Percentiles rank a stretch among this genome's conserved stretches.
Evolutionary conservation across 2,113 vertebrate species (phyloP).

Genomic region (Corythoichthys intestinalis): DNA sequence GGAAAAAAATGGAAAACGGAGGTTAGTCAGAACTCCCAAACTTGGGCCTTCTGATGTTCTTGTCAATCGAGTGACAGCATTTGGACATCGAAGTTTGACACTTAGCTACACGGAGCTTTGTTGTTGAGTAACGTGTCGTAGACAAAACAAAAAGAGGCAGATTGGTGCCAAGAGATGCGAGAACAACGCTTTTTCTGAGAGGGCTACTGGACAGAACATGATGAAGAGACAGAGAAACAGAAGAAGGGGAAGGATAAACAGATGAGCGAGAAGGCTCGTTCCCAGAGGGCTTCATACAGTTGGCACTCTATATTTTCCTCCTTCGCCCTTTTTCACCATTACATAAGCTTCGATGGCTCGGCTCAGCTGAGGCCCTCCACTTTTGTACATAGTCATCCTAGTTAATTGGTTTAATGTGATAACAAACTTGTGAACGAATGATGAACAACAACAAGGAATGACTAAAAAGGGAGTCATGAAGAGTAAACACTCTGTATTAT

Average conservation of each 20-base stretch:
- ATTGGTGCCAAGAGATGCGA: constrained; percentile 36
- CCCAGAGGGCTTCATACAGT: constrained; percentile 30
- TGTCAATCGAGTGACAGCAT: constrained; percentile 24
- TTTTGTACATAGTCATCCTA: neutral
- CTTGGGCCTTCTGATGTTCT: constrained; percentile 51
- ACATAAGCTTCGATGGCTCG: constrained; percentile 37
- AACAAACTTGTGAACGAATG: neutral
- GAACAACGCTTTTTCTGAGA: constrained; percentile 29
- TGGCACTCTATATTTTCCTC: constrained; percentile 10
- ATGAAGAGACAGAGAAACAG: constrained; percentile 26
- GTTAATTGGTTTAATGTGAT: neutral
- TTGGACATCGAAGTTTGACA: constrained; percentile 39
- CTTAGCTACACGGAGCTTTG: constrained; percentile 21
- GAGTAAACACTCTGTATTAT: neutral
- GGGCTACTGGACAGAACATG: constrained; percentile 26
- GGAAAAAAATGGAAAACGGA: constrained; percentile 14
- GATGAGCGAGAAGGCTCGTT: constrained; percentile 30
- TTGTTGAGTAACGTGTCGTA: constrained; percentile 23
- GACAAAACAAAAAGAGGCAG: constrained; percentile 9
- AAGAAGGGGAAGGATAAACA: constrained; percentile 27
- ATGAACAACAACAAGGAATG: neutral
- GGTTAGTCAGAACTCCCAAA: constrained; percentile 49
- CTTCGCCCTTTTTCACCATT: constrained; percentile 16
- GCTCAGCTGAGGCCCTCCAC: constrained; percentile 26
- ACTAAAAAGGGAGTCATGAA: neutral